phyloP scores from a whole-genome alignment of 2,888 invertebrate genomes.

The Vesta saturnalis region DNA sequence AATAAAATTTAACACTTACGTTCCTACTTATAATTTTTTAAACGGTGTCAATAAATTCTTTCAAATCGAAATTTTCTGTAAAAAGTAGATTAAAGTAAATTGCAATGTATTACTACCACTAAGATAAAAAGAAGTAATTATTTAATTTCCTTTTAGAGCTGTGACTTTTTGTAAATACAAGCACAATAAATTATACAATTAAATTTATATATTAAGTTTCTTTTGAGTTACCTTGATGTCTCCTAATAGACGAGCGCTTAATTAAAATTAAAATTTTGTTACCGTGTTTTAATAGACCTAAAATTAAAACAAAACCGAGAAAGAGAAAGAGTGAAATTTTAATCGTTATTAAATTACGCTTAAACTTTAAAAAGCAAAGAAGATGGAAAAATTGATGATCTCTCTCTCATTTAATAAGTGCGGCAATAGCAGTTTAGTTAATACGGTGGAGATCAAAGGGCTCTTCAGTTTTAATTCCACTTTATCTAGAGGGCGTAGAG shows the following conservation, averaged over 20 bases:
- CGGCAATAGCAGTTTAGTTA: slow-evolving; percentile 62
- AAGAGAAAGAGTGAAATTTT: slow-evolving; percentile 55
- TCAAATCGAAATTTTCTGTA: slow-evolving; percentile 9
- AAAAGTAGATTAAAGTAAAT: slow-evolving; percentile 27
- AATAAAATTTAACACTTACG: background rate
- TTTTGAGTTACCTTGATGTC: background rate
- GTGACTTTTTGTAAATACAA: slow-evolving; percentile 62
- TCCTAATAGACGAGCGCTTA: slow-evolving; percentile 37
- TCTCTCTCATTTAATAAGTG: slow-evolving; percentile 62
- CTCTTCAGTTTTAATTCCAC: slow-evolving; percentile 68
- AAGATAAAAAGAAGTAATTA: slow-evolving; percentile 41
- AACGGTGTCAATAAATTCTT: background rate
- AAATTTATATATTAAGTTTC: slow-evolving; percentile 22
- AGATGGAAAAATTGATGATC: slow-evolving; percentile 43
- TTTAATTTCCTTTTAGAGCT: slow-evolving; percentile 57
- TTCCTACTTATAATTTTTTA: background rate
- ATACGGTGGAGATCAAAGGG: slow-evolving; percentile 65
- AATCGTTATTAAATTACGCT: slow-evolving; percentile 55
- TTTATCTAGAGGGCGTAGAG: slow-evolving; percentile 66
- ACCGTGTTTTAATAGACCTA: slow-evolving; percentile 53
- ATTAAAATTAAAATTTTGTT: slow-evolving; percentile 56
- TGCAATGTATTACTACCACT: slow-evolving; percentile 37
- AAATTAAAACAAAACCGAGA: slow-evolving; percentile 56
- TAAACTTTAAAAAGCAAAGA: slow-evolving; percentile 45
- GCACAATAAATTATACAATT: slow-evolving; percentile 56